Evolutionary conservation across 2,888 invertebrate species (phyloP).

Genomic region (Andrena bicolor): DNA sequence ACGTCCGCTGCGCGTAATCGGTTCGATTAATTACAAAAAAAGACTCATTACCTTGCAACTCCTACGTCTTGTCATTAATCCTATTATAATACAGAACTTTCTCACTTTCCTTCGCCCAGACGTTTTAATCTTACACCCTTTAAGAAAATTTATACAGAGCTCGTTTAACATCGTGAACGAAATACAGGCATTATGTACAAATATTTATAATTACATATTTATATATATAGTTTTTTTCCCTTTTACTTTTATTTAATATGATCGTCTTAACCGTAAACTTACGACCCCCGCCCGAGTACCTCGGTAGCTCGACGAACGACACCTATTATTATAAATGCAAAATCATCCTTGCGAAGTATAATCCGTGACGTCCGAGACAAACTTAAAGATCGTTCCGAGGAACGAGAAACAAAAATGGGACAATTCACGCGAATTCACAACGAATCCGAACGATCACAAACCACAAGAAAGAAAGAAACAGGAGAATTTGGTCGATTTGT

Average conservation of each 20-base stretch:
- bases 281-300: constrained; percentile 44
- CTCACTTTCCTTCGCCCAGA: constrained; percentile 76
- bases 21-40: constrained; percentile 83
- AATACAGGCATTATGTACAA: constrained; percentile 83
- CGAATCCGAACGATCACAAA: neutral
- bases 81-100: constrained; percentile 82
- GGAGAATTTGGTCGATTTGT: constrained; percentile 34
- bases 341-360: constrained; percentile 62
- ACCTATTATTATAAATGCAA: constrained; percentile 76
- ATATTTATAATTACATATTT: constrained; percentile 78
- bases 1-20: constrained; percentile 61
- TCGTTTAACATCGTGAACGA: constrained; percentile 80
- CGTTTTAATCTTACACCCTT: constrained; percentile 78
- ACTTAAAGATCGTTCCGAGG: constrained; percentile 52
- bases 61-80: constrained; percentile 81
- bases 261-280: constrained; percentile 60
- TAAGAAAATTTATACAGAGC: constrained; percentile 81
- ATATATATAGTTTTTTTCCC: constrained; percentile 65
- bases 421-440: constrained; percentile 57
- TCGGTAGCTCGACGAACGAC: constrained; percentile 68
- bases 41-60: constrained; percentile 78
- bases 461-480: neutral
- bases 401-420: constrained; percentile 41
- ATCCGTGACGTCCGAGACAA: constrained; percentile 62
- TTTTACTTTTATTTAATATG: constrained; percentile 57